phyloP scores from a whole-genome alignment of 2,797 vertebrate species.

The Pyrrhura leucotis region DNA sequence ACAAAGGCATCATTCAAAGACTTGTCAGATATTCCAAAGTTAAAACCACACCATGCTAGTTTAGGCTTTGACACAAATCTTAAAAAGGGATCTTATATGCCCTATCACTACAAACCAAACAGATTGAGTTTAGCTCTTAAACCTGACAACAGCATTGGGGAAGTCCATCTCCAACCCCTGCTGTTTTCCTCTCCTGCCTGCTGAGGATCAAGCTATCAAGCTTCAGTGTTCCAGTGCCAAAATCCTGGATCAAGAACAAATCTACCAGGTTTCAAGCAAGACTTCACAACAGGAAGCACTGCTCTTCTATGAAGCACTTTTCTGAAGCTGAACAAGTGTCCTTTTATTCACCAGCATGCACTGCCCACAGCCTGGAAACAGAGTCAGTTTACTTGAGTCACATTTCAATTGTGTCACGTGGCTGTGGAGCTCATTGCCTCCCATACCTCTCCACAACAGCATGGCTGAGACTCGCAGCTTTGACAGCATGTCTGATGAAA shows the following conservation, averaged over 20 bases:
- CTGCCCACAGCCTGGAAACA: not conserved
- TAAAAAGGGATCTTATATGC: not conserved
- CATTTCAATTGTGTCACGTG: not conserved
- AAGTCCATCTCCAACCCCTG: not conserved
- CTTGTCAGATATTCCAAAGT: not conserved
- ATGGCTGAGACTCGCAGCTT: not conserved
- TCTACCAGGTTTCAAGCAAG: not conserved
- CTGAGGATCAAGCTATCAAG: not conserved
- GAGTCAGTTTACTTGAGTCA: not conserved
- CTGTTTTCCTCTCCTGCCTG: not conserved
- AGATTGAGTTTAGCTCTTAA: not conserved
- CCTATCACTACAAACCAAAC: not conserved
- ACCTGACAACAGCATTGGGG: not conserved
- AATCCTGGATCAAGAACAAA: not conserved
- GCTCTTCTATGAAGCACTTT: rapidly evolving
- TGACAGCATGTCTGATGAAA: not conserved
- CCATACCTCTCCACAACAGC: not conserved
- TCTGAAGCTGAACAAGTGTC: not conserved
- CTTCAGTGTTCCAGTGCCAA: not conserved
- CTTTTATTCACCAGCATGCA: not conserved
- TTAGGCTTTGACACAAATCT: not conserved
- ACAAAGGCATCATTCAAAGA: not conserved
- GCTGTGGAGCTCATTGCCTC: not conserved
- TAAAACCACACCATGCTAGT: not conserved
- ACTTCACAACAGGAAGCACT: rapidly evolving